Evolutionary conservation across 2,888 invertebrate genomes (phyloP).

Genomic region (Congeria kusceri): DNA sequence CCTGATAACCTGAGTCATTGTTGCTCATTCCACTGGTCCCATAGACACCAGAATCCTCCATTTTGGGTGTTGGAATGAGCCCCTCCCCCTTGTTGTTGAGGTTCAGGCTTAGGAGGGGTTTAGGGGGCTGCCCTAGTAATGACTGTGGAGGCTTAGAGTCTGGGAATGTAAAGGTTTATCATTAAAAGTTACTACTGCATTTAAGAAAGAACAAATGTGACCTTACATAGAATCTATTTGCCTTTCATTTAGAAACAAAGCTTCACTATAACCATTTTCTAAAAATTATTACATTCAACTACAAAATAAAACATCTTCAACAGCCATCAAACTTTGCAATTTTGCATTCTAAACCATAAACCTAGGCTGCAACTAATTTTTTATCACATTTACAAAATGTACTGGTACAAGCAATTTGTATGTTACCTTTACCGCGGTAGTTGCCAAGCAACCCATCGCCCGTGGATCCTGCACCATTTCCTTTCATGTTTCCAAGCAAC

Average conservation of each 20-base stretch:
- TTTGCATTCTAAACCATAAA: too few species aligned
- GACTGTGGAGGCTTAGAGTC: slow-evolving; percentile 23
- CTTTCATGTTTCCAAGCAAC: too few species aligned
- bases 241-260: too few species aligned
- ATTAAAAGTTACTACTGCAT: too few species aligned
- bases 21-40: slow-evolving; percentile 45
- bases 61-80: slow-evolving; percentile 38
- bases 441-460: slow-evolving; percentile 52
- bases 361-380: too few species aligned
- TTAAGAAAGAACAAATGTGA: too few species aligned
- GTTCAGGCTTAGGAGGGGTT: slow-evolving; percentile 30
- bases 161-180: neutral
- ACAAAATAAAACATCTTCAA: too few species aligned
- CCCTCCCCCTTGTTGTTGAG: slow-evolving; percentile 48
- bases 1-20: slow-evolving; percentile 66
- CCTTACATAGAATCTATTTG: too few species aligned
- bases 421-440: slow-evolving; percentile 44
- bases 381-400: neutral
- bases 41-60: slow-evolving; percentile 28
- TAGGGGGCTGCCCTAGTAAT: slow-evolving; percentile 11
- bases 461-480: neutral
- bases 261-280: too few species aligned
- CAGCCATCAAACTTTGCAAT: too few species aligned
- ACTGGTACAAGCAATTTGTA: neutral
- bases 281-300: too few species aligned